Base-by-base conservation (phyloP, 2,888 invertebrate genomes). In the Stramonita haemastoma region DNA sequence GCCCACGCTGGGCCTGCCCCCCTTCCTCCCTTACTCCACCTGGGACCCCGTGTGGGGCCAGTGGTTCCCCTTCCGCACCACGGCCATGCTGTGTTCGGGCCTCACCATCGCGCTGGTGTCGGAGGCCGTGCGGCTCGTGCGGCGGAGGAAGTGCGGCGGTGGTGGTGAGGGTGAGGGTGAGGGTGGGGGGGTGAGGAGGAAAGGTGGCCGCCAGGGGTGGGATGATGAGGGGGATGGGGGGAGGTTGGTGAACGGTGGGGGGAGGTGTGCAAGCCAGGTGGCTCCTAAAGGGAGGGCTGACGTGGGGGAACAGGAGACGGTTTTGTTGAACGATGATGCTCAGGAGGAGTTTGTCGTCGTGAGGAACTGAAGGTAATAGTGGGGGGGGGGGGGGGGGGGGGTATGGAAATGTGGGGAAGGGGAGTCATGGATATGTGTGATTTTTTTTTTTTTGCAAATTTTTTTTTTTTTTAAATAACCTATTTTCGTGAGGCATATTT, bases 1-100 rank as follows among this genome's bases (percentile, higher is more conserved):
- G 96, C 84, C 89, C 0, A 87, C 83, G 6, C 17, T 89, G 0
- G 83, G 46, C 56, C 83, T 89, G 26, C 84, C 84, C 32, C 97
- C 97, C 89, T 96, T 98, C 93, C 97, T 99, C 95, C 97, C 97
- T 0, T 96, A 99, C 89, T 32, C 85, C 8, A 0, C 17, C 0
- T 89, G 89, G 85, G 97, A 98, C 94, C 93, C 93, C 96, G 97
- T 87, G 13, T 95, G 93, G 0, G 96, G 96, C 13, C 99, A 99
- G 96, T 97, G 98, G 95, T 99, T 99, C 96, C 99, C 99, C 36
- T 99, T 99, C 97, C 97, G 99, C 93, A 99, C 99, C 66, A 97
- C 98, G 97, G 98, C 99, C 79, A 99, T 99, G 99, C 93, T 97
- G 89, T 95, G 98, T 93, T 98, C 98, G 15, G 90, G 93, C 22